Evolutionary conservation across 2,888 invertebrate genomes (phyloP).

Genomic region (Erebia palarica): DNA sequence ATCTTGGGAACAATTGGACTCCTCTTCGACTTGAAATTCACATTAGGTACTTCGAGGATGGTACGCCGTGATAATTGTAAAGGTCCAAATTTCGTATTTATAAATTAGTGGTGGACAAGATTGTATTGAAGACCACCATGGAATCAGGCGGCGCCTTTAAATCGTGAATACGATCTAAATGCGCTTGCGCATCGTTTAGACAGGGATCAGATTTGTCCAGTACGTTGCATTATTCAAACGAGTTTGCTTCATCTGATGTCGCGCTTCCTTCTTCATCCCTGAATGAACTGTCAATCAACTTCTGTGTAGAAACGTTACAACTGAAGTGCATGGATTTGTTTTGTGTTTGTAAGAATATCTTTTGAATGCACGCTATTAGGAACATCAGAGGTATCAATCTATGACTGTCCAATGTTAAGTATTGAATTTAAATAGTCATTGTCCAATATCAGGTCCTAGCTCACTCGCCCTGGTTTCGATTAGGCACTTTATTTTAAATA

Average conservation of each 20-base stretch:
- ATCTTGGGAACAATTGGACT: too few relatives aligned
- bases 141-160: slow-evolving; percentile 37
- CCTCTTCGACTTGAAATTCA: too few relatives aligned
- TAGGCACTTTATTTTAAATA: background rate
- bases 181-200: slow-evolving; percentile 46
- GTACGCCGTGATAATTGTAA: too few relatives aligned
- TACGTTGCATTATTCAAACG: slow-evolving; percentile 41
- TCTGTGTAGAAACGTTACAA: slow-evolving; percentile 29
- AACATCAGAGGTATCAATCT: too few relatives aligned
- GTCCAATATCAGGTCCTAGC: too few relatives aligned
- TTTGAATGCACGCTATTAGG: background rate
- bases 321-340: background rate
- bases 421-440: too few relatives aligned
- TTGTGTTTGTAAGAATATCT: background rate
- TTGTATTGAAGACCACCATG: slow-evolving; percentile 17
- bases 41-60: too few relatives aligned
- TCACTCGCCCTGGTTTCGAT: too few relatives aligned
- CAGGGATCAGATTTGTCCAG: slow-evolving; percentile 40
- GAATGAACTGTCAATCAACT: slow-evolving; percentile 42
- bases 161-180: slow-evolving; percentile 47
- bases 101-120: background rate
- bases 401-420: background rate
- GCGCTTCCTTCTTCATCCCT: slow-evolving; percentile 35
- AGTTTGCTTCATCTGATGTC: slow-evolving; percentile 34
- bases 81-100: background rate